Evolutionary conservation across 2,797 vertebrate species (phyloP), one percentile per base, ranked within the genome.

Genomic region (Syngnathus acus): DNA sequence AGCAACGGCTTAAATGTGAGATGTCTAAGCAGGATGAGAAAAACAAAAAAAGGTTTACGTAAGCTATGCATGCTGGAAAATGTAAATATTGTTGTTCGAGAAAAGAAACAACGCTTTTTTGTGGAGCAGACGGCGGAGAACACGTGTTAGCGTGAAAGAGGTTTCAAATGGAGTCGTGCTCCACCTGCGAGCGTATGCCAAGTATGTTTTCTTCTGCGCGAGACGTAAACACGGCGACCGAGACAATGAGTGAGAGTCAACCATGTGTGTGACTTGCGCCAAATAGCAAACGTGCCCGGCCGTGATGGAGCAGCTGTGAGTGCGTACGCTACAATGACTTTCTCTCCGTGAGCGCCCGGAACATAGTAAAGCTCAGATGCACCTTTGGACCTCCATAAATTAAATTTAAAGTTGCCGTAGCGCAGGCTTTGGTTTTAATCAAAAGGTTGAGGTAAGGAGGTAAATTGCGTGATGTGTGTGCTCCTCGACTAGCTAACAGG

Each of bases 251-350:
- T 38, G 69, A 71, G 69, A 79, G 59, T 72, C 76, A 84, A 63
- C 73, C 86, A 82, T 83, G 82, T 83, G 80, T 75, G 37, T 77
- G 67, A 77, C 77, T 80, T 68, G 73, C 78, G 81, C 72, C 83
- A 78, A 82, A 83, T 71, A 75, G 72, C 72, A 79, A 82, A 78
- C 72, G 54, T 74, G 80, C 7, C 75, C 26, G 66, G 26, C 60
- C 64, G 67, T 61, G 78, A 71, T 79, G 21, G 73, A 84, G 78
- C 85, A 89, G 83, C 84, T 85, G 86, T 32, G 42, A 76, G 68
- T 50, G 6, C 17, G 66, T 69, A 80, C 67, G 78, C 86, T 81
- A 86, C 79, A 65, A 61, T 84, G 82, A 69, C 72, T 87, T 70
- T 67, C 74, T 76, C 26, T 61, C 58, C 63, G 67, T 76, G 80